A percentile compares a stretch with the other conserved stretches of the same genome.
Conservation (phyloP, 2,113 vertebrate species). For the Fregetta grallaria region DNA sequence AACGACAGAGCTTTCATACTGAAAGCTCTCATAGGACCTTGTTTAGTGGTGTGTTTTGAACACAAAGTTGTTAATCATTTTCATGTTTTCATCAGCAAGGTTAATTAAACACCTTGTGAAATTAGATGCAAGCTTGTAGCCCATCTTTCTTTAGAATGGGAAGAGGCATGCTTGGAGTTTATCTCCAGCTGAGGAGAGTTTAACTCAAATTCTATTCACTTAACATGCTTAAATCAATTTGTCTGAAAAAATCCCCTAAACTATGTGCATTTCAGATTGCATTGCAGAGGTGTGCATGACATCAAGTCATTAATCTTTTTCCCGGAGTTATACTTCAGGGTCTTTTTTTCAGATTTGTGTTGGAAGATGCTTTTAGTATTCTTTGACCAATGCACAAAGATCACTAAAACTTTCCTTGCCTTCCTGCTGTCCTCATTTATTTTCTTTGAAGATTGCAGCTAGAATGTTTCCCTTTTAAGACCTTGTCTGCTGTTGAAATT, state of each 20-base stretch:
- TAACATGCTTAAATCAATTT: not conserved
- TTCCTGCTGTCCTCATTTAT: not conserved
- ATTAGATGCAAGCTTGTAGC: not conserved
- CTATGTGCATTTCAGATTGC: not conserved
- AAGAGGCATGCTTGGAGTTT: not conserved
- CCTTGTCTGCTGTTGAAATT: not conserved
- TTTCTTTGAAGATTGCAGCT: not conserved
- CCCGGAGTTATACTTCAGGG: not conserved
- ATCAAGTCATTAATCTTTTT: not conserved
- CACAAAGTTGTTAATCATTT: conserved; percentile 15
- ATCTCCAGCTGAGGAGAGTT: not conserved
- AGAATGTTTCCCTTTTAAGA: not conserved
- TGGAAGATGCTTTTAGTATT: not conserved
- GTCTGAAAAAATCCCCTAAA: not conserved
- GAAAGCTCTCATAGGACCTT: not conserved
- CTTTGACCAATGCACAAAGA: not conserved
- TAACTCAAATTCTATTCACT: not conserved
- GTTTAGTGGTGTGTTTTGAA: conserved; percentile 22
- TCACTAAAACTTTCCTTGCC: not conserved
- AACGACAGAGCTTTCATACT: not conserved
- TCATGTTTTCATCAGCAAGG: conserved; percentile 49
- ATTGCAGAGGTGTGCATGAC: not conserved
- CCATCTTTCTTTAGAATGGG: not conserved
- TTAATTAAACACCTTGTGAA: conserved; percentile 41
- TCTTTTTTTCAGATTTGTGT: not conserved